phyloP scores from a whole-genome alignment of 2,113 vertebrate species.

The Setophaga kirtlandii region DNA sequence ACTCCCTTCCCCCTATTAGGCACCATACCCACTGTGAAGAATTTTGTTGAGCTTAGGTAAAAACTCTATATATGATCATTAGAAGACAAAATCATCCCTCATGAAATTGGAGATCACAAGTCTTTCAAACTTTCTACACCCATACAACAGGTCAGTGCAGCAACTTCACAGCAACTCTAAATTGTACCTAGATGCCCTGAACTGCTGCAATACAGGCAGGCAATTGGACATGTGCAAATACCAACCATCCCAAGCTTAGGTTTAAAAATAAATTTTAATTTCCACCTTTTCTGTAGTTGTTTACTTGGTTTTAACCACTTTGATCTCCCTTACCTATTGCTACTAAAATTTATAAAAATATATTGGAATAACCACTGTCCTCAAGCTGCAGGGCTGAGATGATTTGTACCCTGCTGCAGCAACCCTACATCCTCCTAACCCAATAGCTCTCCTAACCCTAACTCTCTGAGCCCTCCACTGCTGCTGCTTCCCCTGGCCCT shows the following conservation, averaged over 20 bases:
- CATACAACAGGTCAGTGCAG: background rate
- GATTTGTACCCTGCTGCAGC: background rate
- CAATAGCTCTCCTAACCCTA: background rate
- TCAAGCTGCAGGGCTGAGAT: background rate
- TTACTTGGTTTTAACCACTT: background rate
- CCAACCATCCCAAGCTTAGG: background rate
- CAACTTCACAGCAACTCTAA: background rate
- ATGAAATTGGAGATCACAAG: background rate
- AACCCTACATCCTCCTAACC: background rate
- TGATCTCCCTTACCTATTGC: background rate
- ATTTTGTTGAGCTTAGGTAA: background rate
- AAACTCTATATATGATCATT: background rate
- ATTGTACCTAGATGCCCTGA: background rate
- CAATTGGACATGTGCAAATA: background rate
- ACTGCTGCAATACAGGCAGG: background rate
- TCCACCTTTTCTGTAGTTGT: background rate
- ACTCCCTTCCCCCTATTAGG: background rate
- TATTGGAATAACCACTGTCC: background rate
- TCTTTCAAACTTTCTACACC: background rate
- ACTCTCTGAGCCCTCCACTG: fast-evolving
- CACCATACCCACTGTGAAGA: background rate
- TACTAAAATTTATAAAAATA: background rate
- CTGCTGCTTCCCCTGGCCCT: background rate
- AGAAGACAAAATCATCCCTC: background rate
- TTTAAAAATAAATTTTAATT: background rate